A percentile compares a stretch with the other conserved stretches of the same genome.
phyloP scores from a whole-genome alignment of 2,797 vertebrate species.

The Phalloptychus januarius region DNA sequence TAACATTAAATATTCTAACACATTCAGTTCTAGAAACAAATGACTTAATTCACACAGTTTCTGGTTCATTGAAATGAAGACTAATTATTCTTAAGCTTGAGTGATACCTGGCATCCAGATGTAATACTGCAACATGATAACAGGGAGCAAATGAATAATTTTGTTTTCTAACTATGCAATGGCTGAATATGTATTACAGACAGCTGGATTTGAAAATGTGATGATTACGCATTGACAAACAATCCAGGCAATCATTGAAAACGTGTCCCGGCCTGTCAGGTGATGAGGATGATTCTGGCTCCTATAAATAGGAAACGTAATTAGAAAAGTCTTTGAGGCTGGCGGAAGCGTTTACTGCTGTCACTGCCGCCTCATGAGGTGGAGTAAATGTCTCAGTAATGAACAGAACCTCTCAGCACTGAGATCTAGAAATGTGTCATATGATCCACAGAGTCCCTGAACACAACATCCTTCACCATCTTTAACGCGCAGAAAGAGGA shows the following conservation, averaged over 20 bases:
- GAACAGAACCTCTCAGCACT: conserved; percentile 42
- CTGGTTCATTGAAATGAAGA: not conserved
- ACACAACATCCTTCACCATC: conserved; percentile 3
- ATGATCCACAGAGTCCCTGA: conserved; percentile 15
- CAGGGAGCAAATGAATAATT: not conserved
- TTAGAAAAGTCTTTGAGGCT: conserved; percentile 34
- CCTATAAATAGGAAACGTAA: conserved; percentile 39
- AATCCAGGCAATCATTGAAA: conserved; percentile 4
- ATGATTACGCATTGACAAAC: not conserved
- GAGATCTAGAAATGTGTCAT: conserved; percentile 23
- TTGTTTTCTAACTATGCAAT: not conserved
- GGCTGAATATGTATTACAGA: not conserved
- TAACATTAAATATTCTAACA: too few species aligned
- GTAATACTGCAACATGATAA: not conserved
- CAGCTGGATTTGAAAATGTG: not conserved
- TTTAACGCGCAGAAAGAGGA: conserved; percentile 23
- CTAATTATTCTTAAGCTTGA: not conserved
- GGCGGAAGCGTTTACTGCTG: conserved; percentile 19
- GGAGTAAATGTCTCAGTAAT: conserved; percentile 37
- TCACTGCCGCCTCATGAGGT: conserved; percentile 35
- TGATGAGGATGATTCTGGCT: conserved; percentile 30
- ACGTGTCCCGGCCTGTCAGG: conserved; percentile 26
- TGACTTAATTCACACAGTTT: not conserved
- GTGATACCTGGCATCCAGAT: not conserved
- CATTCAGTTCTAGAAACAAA: not conserved